Base-by-base conservation (phyloP, 1,140 invertebrate species). In the Colletes gigas region DNA sequence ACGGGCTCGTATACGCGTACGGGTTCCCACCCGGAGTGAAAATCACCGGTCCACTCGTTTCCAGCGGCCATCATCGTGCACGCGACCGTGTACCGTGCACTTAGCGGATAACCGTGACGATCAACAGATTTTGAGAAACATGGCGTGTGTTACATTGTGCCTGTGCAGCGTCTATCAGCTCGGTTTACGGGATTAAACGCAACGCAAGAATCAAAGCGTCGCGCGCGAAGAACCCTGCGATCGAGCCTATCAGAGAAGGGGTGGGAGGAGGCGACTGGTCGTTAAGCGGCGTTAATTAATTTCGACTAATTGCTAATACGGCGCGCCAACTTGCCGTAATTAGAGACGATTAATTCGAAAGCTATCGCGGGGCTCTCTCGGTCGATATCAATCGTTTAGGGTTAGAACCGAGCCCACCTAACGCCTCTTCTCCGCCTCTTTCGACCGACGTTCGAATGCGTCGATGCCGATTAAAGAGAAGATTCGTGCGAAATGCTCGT, bases 341-440 rank as follows among this genome's bases (percentile, higher is more conserved):
- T 91, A 88, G 84, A 91, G 86, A 86, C 88, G 87, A 91, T 92
- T 89, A 92, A 91, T 91, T 89, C 89, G 73, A 79, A 84, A 84
- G 62, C 71, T 81, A 72, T 77, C 74, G 70, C 50, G 60, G 21
- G 54, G 0, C 19, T 60, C 65, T 80, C 57, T 57, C 82, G 80
- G 80, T 83, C 81, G 74, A 83, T 86, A 77, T 85, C 77, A 77
- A 77, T 73, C 74, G 79, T 87, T 77, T 80, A 84, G 54, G 72
- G 72, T 72, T 65, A 47, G 57, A 60, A n/a, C 0, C 14, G 9
- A 15, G 4, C 78, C 54, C 74, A 47, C 54, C 50, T 57, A 59
- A 72, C 52, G 78, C n/a, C 55, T 39, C 30, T 15, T 5, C 44
- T 19, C 10, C 59, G 52, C 55, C 80, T 70, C 77, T 81, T 86